Evolutionary conservation across 2,888 invertebrate species (phyloP).

Genomic region (Phymatocera aterrima): DNA sequence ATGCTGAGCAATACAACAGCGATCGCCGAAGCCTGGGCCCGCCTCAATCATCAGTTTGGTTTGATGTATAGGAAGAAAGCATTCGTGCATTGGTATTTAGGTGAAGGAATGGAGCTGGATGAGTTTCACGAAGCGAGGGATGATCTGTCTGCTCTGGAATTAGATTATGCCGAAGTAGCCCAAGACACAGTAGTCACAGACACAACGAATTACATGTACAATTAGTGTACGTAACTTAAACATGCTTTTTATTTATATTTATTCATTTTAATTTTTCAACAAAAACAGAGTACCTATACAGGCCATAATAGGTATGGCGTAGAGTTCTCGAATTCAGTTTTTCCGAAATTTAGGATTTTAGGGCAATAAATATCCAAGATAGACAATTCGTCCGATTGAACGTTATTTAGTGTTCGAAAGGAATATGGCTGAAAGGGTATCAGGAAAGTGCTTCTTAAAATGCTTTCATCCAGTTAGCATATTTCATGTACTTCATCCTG

Average conservation of each 20-base stretch:
- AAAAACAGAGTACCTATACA: conserved; percentile 21
- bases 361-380: not conserved
- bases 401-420: not conserved
- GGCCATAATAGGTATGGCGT: not conserved
- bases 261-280: conserved; percentile 7
- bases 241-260: too few relatives aligned
- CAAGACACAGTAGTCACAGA: conserved; percentile 42
- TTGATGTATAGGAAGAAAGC: conserved; percentile 80
- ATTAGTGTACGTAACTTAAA: too few relatives aligned
- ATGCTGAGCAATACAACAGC: conserved; percentile 81
- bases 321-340: not conserved
- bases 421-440: not conserved
- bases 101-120: conserved; percentile 76
- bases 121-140: conserved; percentile 74
- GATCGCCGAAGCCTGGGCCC: conserved; percentile 79
- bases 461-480: not conserved
- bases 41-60: conserved; percentile 79
- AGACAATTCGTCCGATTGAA: not conserved
- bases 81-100: conserved; percentile 78
- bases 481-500: not conserved
- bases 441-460: not conserved
- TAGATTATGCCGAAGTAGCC: conserved; percentile 73
- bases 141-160: conserved; percentile 73
- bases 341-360: not conserved
- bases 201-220: not conserved